Evolutionary conservation across 2,113 vertebrate species (phyloP), one percentile per base, ranked within the genome.

Genomic region (Thamnaconus septentrionalis): DNA sequence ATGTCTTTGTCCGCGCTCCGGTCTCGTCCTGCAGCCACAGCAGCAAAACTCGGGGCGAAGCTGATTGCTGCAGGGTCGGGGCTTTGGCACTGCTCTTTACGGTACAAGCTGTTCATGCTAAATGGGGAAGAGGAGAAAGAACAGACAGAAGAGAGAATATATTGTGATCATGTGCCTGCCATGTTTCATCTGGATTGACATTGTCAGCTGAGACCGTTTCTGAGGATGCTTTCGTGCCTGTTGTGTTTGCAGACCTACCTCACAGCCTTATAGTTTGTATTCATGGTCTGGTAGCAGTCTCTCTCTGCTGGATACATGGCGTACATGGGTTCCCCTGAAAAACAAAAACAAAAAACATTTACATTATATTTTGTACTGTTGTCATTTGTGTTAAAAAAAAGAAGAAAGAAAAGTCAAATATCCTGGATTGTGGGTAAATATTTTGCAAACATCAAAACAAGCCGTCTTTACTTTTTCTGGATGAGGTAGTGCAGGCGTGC

Each of bases 1-100:
- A 53, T n/a, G 7, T 49, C 0, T 91, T 89, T 70, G 96, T 96
- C 96, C 86, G 90, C 89, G 60, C 86, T 94, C 74, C 93, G 93
- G 40, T 95, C 94, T 53, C 89, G 75, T 73, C 93, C 92, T 58
- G 91, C 81, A 66, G 94, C 85, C 46, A 93, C 85, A 0, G 94
- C 89, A 61, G 94, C 89, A 69, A 96, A 96, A 83, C 71, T 92
- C 18, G 93, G 90, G 50, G 87, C 87, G 12, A 94, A 89, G 10
- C 79, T 83, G 60, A 90, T 53, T 0, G 69, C 65, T 4, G 85
- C 5, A 6, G 78, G 52, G 1, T 91, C 88, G 4, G 83, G 71
- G 59, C 78, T 90, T 81, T 91, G 92, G 86, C 89, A 87, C 50
- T 39, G 39, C 5, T 91, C 91, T 73, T 86, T 91, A 45, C 59